phyloP scores from a whole-genome alignment of 2,113 vertebrate species.

The Pleuronectes platessa region DNA sequence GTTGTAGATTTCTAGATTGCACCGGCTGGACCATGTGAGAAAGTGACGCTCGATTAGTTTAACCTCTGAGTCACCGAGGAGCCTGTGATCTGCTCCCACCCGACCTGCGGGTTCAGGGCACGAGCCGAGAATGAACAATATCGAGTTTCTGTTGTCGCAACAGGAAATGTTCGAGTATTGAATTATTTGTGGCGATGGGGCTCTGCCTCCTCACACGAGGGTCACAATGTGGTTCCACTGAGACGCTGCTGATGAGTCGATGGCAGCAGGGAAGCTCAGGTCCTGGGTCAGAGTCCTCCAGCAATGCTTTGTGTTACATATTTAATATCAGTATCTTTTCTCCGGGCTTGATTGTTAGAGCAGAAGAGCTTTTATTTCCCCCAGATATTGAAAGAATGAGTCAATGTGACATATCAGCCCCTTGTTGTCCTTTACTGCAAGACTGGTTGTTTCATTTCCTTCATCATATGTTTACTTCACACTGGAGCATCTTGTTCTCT shows the following conservation, averaged over 20 bases:
- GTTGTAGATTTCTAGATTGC: constrained; percentile 64
- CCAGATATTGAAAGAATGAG: constrained; percentile 1
- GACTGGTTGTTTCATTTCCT: constrained; percentile 33
- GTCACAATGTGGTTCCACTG: constrained; percentile 62
- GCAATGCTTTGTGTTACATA: neutral
- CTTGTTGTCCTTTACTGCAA: constrained; percentile 11
- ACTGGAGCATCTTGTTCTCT: constrained; percentile 52
- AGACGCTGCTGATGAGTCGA: constrained; percentile 48
- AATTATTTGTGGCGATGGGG: constrained; percentile 70
- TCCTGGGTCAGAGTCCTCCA: neutral
- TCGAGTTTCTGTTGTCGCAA: constrained; percentile 76
- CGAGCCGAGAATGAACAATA: constrained; percentile 75
- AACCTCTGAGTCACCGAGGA: constrained; percentile 70
- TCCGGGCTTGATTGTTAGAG: neutral
- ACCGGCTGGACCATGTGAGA: constrained; percentile 55
- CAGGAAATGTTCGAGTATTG: constrained; percentile 76
- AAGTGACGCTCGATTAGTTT: constrained; percentile 79
- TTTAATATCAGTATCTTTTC: neutral
- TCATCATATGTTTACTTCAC: constrained; percentile 38
- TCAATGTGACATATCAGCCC: neutral
- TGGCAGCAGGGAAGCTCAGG: constrained; percentile 42
- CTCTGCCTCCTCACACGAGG: constrained; percentile 32
- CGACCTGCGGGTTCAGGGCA: constrained; percentile 75
- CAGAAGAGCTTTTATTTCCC: neutral
- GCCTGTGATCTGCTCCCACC: constrained; percentile 78